Base-by-base conservation (phyloP, 2,113 vertebrate genomes). In the Felis chaus region DNA sequence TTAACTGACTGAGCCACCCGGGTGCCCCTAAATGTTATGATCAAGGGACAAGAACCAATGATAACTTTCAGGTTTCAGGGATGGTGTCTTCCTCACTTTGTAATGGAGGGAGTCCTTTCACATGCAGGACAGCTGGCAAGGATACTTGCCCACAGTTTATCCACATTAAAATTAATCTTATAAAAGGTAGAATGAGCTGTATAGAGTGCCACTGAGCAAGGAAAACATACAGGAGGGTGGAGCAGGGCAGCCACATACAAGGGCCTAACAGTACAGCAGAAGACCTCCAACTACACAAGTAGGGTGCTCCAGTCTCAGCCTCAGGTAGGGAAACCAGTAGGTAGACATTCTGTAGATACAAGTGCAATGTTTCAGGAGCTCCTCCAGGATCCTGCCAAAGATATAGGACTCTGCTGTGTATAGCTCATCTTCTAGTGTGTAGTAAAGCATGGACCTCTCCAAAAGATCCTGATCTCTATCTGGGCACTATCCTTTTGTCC, bases 381-480 rank as follows among this genome's bases (percentile, higher is more conserved):
- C 99, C 5, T 99, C 99, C 53, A 99, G 90, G 85, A 99, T 83
- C 99, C 99, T 99, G 86, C 99, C 99, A 97, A 99, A 99, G 98
- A 99, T 99, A 97, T 99, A 99, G 0, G 99, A 98, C n/a, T 98
- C 99, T 93, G 99, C 97, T 3, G 99, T 99, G 88, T 99, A 99
- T 98, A 99, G 98, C 90, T 99, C 99, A 79, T 99, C 99, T 98
- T 99, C 99, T 97, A 99, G 98, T 93, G 99, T 99, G 33, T 99
- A 99, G 97, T 98, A 99, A 91, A 99, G 99, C 99, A 99, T 98
- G 80, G 99, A 99, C 98, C 99, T 99, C 98, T 99, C 99, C 3
- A 99, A 98, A 95, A 99, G 99, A 98, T 99, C 99, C 99, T 82
- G 55, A 86, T 94, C 36, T 69, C 53, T 87, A 45, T 65, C 48